phyloP scores from a whole-genome alignment of 2,113 vertebrate genomes.

The Plecturocebus donacophilus region DNA sequence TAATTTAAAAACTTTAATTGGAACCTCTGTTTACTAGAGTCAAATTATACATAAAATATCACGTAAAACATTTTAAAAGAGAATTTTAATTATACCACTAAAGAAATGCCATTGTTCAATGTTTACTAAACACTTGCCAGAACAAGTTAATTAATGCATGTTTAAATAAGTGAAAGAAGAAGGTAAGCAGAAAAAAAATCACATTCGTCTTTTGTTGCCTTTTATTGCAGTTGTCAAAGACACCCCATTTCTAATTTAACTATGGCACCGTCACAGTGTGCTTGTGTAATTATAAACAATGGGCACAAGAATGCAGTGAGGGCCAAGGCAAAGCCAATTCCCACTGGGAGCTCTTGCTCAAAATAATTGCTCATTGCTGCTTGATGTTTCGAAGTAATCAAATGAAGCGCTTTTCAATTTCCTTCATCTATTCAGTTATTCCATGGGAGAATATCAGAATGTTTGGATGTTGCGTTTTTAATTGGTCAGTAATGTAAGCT shows the following conservation, averaged over 20 bases:
- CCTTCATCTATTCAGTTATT: neutral
- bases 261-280: neutral
- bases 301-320: neutral
- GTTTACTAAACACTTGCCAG: slow-evolving; percentile 78
- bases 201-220: slow-evolving; percentile 70
- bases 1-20: slow-evolving; percentile 77
- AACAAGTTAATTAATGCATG: slow-evolving; percentile 79
- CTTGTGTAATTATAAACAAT: slow-evolving; percentile 53
- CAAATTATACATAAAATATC: slow-evolving; percentile 79
- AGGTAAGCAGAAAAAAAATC: slow-evolving; percentile 7
- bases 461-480: neutral
- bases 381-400: slow-evolving; percentile 9
- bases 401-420: neutral
- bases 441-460: neutral
- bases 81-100: slow-evolving; percentile 82
- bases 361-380: neutral
- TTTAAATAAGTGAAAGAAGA: slow-evolving; percentile 68
- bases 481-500: neutral
- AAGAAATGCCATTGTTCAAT: slow-evolving; percentile 77
- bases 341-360: slow-evolving; percentile 34
- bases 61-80: slow-evolving; percentile 78
- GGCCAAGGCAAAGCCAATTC: neutral
- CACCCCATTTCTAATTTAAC: slow-evolving; percentile 57
- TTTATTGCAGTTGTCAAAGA: slow-evolving; percentile 61
- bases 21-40: slow-evolving; percentile 75